These are phyloP conservation scores for Musca domestica DNA, from an alignment of 1,140 invertebrate species.

Conservation along the genomic window DNA sequence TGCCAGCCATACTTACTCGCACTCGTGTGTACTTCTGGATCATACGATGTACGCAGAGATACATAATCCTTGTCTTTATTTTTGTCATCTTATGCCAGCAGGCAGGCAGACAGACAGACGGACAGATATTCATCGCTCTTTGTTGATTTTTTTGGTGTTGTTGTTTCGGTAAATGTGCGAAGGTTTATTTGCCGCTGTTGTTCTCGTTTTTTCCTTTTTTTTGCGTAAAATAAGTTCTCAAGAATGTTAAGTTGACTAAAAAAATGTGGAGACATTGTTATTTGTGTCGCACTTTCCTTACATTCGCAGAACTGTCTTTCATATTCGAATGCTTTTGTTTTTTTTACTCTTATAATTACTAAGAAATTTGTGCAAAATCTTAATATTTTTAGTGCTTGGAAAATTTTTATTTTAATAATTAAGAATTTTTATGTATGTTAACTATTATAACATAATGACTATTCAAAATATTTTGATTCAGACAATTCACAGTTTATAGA, in stretches of 20 bases:
- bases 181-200: neutral
- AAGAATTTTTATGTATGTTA: too few relatives aligned
- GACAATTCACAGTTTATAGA: too few relatives aligned
- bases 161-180: neutral
- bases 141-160: neutral
- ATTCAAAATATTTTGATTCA: too few relatives aligned
- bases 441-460: too few relatives aligned
- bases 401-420: too few relatives aligned
- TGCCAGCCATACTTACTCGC: neutral
- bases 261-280: slow-evolving; percentile 1
- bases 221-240: slow-evolving; percentile 22
- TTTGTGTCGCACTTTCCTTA: neutral
- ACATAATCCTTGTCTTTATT: slow-evolving; percentile 21
- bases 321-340: too few relatives aligned
- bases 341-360: too few relatives aligned
- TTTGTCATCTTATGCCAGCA: slow-evolving; percentile 17
- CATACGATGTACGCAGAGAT: neutral
- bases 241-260: slow-evolving; percentile 1
- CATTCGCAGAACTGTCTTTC: too few relatives aligned
- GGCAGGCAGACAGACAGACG: neutral
- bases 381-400: too few relatives aligned
- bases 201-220: neutral
- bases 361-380: too few relatives aligned
- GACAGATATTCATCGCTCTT: slow-evolving; percentile 10
- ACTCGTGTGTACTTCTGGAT: too few relatives aligned